Evolutionary conservation across 2,888 invertebrate species (phyloP).

Genomic region (Agonopterix heracliana): DNA sequence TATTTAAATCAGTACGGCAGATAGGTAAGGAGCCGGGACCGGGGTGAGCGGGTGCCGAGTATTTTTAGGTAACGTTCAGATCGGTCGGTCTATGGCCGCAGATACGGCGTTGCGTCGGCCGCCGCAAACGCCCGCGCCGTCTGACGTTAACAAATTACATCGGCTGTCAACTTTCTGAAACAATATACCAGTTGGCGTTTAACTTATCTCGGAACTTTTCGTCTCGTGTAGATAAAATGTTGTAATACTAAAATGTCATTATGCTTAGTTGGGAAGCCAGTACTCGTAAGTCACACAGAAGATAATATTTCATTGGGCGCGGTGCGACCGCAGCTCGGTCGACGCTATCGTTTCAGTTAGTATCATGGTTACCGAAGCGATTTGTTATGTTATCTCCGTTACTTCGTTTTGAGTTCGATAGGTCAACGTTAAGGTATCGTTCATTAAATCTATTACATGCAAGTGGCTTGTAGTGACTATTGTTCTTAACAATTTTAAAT

Average conservation of each 20-base stretch:
- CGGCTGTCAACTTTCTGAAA: conserved; percentile 69
- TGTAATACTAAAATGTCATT: conserved; percentile 76
- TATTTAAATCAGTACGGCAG: conserved; percentile 54
- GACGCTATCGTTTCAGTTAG: conserved; percentile 55
- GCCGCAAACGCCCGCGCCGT: conserved; percentile 32
- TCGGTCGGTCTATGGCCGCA: conserved; percentile 30
- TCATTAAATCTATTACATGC: conserved; percentile 35
- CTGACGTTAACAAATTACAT: conserved; percentile 73
- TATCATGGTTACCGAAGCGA: conserved; percentile 61
- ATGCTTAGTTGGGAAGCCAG: conserved; percentile 54
- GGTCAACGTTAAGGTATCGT: conserved; percentile 58
- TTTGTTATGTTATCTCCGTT: conserved; percentile 68
- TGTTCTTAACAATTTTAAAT: not conserved
- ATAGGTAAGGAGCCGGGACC: conserved; percentile 36
- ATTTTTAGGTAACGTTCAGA: conserved; percentile 59
- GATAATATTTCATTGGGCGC: conserved; percentile 64
- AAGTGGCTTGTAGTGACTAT: not conserved
- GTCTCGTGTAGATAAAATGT: conserved; percentile 70
- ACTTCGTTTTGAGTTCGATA: conserved; percentile 65
- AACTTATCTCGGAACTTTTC: conserved; percentile 71
- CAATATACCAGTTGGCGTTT: conserved; percentile 74
- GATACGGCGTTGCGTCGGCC: conserved; percentile 34
- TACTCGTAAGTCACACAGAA: conserved; percentile 53
- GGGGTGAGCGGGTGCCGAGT: conserved; percentile 26
- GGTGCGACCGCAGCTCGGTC: conserved; percentile 32